These are phyloP conservation scores for Aelia acuminata DNA, from an alignment of 2,888 invertebrate species.

Conservation along the genomic window DNA sequence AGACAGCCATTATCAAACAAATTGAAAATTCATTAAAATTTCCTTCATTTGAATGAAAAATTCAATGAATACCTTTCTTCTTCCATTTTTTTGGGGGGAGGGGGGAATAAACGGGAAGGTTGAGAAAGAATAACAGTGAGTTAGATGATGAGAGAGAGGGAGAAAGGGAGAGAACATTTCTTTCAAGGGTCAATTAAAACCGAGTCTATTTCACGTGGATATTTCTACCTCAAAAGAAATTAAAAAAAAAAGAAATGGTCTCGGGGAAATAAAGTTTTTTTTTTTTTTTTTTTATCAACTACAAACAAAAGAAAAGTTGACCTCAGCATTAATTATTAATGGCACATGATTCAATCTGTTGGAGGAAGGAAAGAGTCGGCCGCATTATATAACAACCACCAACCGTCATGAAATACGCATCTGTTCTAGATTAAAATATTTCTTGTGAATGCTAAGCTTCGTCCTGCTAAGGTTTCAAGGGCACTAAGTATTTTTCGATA, in stretches of 20 bases:
- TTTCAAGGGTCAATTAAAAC: neutral
- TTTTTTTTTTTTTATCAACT: neutral
- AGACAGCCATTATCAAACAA: no score
- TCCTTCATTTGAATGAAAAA: no score
- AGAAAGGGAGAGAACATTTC: neutral
- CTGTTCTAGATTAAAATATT: neutral
- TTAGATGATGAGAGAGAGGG: neutral
- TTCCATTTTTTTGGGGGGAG: neutral
- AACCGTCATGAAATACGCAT: neutral
- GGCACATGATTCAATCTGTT: neutral
- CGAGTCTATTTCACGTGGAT: neutral
- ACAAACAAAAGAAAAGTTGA: neutral
- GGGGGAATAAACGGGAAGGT: neutral
- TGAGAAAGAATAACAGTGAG: neutral
- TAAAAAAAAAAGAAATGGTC: neutral
- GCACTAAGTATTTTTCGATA: conserved; percentile 1
- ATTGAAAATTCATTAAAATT: no score
- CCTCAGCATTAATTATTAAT: neutral
- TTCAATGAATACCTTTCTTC: neutral
- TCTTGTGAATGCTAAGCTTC: neutral
- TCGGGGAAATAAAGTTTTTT: neutral
- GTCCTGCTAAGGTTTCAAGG: neutral
- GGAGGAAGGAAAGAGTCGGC: neutral
- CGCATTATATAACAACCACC: neutral
- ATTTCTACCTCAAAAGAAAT: neutral